A percentile compares a stretch with the other conserved stretches of the same genome.
Conservation (phyloP, 2,797 vertebrate genomes). For the Helicolenus hilgendorfi region DNA sequence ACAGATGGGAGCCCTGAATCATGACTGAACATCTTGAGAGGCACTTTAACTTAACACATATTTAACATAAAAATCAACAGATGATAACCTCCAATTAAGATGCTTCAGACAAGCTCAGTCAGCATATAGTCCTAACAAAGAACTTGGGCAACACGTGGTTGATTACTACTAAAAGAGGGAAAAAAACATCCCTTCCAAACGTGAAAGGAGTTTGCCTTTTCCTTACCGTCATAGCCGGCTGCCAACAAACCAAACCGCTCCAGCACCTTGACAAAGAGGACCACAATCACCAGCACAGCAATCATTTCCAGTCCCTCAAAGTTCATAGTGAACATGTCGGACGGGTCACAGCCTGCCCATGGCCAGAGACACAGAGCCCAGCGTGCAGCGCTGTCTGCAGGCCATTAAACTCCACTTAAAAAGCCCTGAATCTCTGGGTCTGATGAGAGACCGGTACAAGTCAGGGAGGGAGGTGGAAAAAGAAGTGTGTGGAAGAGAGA, state of each 20-base stretch:
- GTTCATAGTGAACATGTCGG: constrained; percentile 93
- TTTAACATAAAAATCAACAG: neutral
- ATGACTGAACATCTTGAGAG: neutral
- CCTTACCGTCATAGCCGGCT: constrained; percentile 95
- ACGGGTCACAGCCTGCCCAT: constrained; percentile 92
- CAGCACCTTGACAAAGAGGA: constrained; percentile 97
- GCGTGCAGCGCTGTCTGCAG: constrained; percentile 81
- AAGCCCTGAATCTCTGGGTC: constrained; percentile 80
- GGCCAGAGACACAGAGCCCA: constrained; percentile 79
- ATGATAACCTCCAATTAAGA: neutral
- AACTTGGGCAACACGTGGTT: constrained; percentile 18
- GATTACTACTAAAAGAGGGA: neutral
- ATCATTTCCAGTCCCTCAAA: constrained; percentile 99
- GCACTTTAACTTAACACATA: neutral
- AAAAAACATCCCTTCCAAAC: neutral
- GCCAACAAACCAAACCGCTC: constrained; percentile 98
- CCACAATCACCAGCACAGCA: constrained; percentile 95
- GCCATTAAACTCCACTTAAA: constrained; percentile 92
- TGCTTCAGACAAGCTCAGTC: neutral
- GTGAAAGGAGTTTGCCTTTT: constrained; percentile 21
- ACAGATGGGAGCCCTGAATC: constrained; percentile 3
- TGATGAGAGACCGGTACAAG: constrained; percentile 75
- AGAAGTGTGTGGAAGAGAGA: neutral
- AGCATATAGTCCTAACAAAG: neutral
- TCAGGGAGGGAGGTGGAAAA: constrained; percentile 25